Evolutionary conservation across 2,888 invertebrate genomes (phyloP), one percentile per base, ranked within the genome.

Genomic region (Tridacna crocea): DNA sequence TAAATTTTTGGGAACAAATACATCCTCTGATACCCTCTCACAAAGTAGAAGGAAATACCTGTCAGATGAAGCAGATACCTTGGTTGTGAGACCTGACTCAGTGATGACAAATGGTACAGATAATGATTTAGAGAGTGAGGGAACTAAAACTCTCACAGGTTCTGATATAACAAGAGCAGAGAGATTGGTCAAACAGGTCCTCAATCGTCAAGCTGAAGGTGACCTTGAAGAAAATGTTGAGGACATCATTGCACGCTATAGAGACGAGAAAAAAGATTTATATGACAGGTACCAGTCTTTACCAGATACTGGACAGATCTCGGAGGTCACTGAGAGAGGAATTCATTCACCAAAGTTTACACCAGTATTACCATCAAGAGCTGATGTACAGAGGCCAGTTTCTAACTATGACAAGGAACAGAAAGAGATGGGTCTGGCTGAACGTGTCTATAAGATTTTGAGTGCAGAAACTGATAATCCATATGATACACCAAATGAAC

Each of bases 231-330:
- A 87, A 48, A 86, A 87, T 77, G 89, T 90, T 12, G 90, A 91
- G 66, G 88, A 89, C 55, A 89, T 90, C 12, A 89, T 91, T n/a
- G 87, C 89, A 12, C 88, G 84, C 70, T 90, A 90, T 65, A 86
- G 87, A 75, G 84, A 85, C 75, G 88, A 89, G 73, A 79, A 86
- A 47, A 72, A 65, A 46, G 87, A 88, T 60, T 70, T 89, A n/a
- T 83, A 85, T 68, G 87, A 87, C 61, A 74, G 88, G 24, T 84
- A 86, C 63, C 87, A 89, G 51, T 66, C 66, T 46, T 36, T n/a
- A n/a, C 66, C 26, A n/a, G n/a, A 15, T 13, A 46, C 66, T 36
- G 19, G 46, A 36, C 66, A 66, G 36, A 6, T 46, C 8, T 17
- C 46, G n/a, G 46, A 36, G n/a, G 15, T 10, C n/a, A 36, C 15